phyloP scores from a whole-genome alignment of 1,140 invertebrate species.

The Halictus rubicundus region DNA sequence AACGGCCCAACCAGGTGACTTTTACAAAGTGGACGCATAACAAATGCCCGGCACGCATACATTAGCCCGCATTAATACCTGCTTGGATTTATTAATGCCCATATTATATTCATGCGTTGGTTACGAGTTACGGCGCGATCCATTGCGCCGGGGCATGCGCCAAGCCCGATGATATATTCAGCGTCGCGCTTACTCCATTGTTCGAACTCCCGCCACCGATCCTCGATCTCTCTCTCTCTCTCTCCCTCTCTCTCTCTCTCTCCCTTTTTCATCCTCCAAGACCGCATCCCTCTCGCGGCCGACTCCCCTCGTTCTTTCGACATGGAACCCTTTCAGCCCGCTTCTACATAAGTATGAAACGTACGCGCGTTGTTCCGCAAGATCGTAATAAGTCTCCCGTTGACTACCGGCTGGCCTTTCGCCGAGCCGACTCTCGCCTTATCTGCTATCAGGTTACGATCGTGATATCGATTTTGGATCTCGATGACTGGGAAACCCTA shows the following conservation, averaged over 20 bases:
- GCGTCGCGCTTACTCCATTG: slow-evolving; percentile 64
- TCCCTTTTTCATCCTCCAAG: no score
- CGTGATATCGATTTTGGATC: no score
- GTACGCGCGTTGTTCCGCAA: no score
- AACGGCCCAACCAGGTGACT: slow-evolving; percentile 43
- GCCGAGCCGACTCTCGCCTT: no score
- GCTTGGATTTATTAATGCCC: slow-evolving; percentile 77
- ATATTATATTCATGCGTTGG: slow-evolving; percentile 73
- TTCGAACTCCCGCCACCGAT: slow-evolving; percentile 27
- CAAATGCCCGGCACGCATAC: slow-evolving; percentile 73
- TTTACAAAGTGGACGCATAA: slow-evolving; percentile 70
- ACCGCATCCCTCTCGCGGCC: no score
- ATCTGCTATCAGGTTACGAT: no score
- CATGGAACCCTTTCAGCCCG: no score
- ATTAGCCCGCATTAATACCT: slow-evolving; percentile 77
- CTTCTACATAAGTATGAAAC: no score
- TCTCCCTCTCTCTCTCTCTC: background rate
- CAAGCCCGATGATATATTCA: slow-evolving; percentile 73
- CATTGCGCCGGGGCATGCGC: slow-evolving; percentile 58
- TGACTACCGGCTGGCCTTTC: no score
- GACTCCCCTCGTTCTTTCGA: no score
- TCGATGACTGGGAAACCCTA: no score
- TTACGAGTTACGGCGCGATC: slow-evolving; percentile 48
- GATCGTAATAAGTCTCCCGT: no score
- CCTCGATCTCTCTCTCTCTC: background rate